A percentile compares a stretch with the other conserved stretches of the same genome.
Evolutionary conservation across 2,888 invertebrate genomes (phyloP).

Genomic region (Bursaphelenchus okinawaensis): DNA sequence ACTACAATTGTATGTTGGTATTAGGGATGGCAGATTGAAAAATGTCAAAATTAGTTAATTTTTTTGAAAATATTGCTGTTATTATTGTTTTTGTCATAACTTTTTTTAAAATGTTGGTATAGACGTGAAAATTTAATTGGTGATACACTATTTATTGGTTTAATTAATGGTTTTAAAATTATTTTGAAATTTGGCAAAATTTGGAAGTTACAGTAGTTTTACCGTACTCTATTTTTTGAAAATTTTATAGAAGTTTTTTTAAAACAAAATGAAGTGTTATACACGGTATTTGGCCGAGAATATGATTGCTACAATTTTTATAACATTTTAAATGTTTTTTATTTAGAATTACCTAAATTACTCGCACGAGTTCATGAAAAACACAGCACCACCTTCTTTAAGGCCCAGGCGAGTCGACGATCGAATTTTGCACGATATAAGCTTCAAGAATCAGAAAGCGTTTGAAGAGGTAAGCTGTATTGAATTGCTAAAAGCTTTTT

Average conservation of each 20-base stretch:
- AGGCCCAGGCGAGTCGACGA: not conserved
- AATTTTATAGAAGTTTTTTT: not conserved
- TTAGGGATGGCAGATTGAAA: too few relatives aligned
- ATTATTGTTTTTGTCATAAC: too few relatives aligned
- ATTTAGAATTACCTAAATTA: conserved; percentile 20
- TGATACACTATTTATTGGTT: too few relatives aligned
- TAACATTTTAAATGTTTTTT: not conserved
- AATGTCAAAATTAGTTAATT: too few relatives aligned
- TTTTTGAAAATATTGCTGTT: too few relatives aligned
- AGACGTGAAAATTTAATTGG: not conserved
- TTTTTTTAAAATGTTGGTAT: not conserved
- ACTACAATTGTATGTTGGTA: conserved; percentile 10
- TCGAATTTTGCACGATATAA: not conserved
- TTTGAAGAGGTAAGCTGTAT: not conserved
- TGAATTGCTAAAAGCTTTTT: too few relatives aligned
- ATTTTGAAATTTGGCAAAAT: too few relatives aligned
- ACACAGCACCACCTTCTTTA: not conserved
- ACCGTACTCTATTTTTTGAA: not conserved
- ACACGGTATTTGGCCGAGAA: not conserved
- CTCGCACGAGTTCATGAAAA: conserved; percentile 24
- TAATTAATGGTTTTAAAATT: too few relatives aligned
- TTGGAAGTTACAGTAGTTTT: too few relatives aligned
- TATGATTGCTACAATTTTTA: not conserved
- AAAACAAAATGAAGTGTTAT: too few relatives aligned
- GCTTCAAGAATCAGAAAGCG: not conserved